phyloP scores from a whole-genome alignment of 2,797 vertebrate genomes.

The Darevskia mixta region DNA sequence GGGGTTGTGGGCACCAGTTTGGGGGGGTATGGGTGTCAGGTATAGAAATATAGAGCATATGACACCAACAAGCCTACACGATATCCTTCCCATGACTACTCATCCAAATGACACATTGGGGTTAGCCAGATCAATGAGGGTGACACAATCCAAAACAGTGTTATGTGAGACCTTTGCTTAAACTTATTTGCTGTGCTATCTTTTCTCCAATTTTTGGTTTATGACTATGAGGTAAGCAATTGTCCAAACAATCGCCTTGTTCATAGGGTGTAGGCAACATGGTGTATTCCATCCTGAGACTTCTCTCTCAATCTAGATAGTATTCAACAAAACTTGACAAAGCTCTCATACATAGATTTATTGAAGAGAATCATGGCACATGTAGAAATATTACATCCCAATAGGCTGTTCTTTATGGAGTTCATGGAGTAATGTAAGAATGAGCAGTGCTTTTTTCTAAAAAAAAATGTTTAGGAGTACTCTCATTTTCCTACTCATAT shows the following conservation, averaged over 20 bases:
- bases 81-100: neutral
- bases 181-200: neutral
- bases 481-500: too few relatives aligned
- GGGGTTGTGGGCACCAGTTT: neutral
- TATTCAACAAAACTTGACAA: too few relatives aligned
- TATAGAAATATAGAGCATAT: neutral
- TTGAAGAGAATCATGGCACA: too few relatives aligned
- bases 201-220: neutral
- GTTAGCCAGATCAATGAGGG: neutral
- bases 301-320: too few relatives aligned
- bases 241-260: neutral
- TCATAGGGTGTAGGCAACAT: too few relatives aligned
- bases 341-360: too few relatives aligned
- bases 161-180: neutral
- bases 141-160: neutral
- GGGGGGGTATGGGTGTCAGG: neutral
- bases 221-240: neutral
- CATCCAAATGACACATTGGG: neutral
- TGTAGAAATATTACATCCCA: too few relatives aligned
- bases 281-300: too few relatives aligned
- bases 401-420: too few relatives aligned
- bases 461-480: too few relatives aligned
- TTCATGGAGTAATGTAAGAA: too few relatives aligned
- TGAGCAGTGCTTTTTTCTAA: too few relatives aligned
- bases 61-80: neutral